Percentiles rank a stretch among this genome's conserved stretches.
Conservation (phyloP, 2,113 vertebrate species). For the Eptesicus fuscus region DNA sequence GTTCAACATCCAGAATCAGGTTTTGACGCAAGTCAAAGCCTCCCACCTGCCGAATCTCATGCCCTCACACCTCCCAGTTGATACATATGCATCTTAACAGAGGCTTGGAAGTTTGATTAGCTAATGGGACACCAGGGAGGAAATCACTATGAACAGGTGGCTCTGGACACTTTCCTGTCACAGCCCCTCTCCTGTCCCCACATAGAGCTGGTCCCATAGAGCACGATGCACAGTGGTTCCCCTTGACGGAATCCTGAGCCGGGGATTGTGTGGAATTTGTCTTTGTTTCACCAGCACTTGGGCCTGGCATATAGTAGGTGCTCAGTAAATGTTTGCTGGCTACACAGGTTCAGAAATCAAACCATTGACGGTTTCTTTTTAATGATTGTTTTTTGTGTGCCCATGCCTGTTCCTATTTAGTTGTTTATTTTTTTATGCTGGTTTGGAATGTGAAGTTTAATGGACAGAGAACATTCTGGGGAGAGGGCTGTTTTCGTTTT, state of each 20-base stretch:
- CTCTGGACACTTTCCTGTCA: not conserved
- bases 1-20: not conserved
- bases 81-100: not conserved
- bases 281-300: not conserved
- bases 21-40: not conserved
- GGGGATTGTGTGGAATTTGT: not conserved
- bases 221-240: not conserved
- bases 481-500: not conserved
- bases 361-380: not conserved
- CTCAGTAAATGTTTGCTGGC: not conserved
- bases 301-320: not conserved
- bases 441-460: not conserved
- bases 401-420: not conserved
- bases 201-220: no score
- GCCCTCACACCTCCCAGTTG: not conserved
- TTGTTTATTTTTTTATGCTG: not conserved
- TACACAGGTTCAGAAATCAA: not conserved
- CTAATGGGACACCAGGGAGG: not conserved
- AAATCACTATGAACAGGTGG: not conserved
- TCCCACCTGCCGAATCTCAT: not conserved
- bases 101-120: not conserved
- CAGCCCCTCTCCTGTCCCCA: not conserved
- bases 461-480: not conserved
- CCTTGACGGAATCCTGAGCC: not conserved
- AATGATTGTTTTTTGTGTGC: not conserved